Evolutionary conservation across 2,797 vertebrate species (phyloP), one percentile per base, ranked within the genome.

Genomic region (Diplodus puntazzo): DNA sequence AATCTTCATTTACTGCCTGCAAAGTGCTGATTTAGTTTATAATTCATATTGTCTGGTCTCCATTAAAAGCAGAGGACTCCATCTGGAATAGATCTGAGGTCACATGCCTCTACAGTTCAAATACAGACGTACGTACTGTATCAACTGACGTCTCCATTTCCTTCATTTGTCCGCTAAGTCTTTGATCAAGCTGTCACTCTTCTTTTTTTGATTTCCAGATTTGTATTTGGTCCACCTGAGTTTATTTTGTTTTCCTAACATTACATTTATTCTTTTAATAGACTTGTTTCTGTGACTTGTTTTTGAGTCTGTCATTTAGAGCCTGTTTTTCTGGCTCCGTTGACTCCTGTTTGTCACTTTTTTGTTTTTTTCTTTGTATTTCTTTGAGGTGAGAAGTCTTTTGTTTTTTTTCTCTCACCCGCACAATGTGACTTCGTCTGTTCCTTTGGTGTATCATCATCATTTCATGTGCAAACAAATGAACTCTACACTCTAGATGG

Each of bases 391-490:
- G 34, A 72, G 43, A 55, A 2, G 5, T 58, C 30, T 25, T 25
- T 77, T 76, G 61, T 43, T 86, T 62, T 64, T 85, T 67, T 81
- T 53, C 74, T 68, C 72, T 76, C 68, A 54, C 14, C 39, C 64
- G 27, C 25, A 9, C 69, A 79, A 82, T 74, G 73, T 82, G 77
- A 85, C 82, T 75, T 80, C 77, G 20, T 64, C 63, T 54, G 25
- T 45, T 82, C 45, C 27, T 78, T 83, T 78, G 30, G 39, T 52
- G 69, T 46, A 13, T 43, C 58, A 57, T 80, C 58, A 53, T 80
- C n/a, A 52, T 77, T 87, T 83, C 63, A 84, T 71, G 74, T 81
- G 68, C 59, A 75, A 80, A 80, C 75, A 63, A 70, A 82, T 70
- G 9, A 88, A 81, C 75, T 75, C 39, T 79, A 39, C 81, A 68